These are phyloP conservation scores for Mallateleia sp. DNA, from an alignment of 2,888 invertebrate genomes.

Conservation along the genomic window DNA sequence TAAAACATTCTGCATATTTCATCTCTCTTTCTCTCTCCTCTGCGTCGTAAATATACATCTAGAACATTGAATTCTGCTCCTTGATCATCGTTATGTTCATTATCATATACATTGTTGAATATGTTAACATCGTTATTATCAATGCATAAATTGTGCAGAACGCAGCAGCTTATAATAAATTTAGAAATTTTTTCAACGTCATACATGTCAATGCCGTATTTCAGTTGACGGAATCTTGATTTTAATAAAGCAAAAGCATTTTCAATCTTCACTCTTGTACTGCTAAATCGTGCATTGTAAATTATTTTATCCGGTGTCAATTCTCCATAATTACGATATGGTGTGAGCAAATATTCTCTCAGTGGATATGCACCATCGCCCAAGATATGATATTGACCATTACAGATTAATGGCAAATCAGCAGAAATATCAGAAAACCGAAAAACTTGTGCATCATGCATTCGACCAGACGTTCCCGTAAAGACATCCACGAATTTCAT, in stretches of 20 bases:
- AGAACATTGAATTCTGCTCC: too few relatives aligned
- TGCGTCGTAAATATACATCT: too few relatives aligned
- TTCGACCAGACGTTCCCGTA: conserved; percentile 3
- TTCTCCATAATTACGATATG: conserved; percentile 3
- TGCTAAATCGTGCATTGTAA: not conserved
- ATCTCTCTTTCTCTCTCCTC: too few relatives aligned
- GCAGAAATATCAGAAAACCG: not conserved
- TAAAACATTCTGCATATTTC: too few relatives aligned
- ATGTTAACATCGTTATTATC: too few relatives aligned
- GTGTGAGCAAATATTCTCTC: not conserved
- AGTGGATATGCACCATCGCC: conserved; percentile 25
- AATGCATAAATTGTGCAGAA: too few relatives aligned
- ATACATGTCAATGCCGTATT: too few relatives aligned
- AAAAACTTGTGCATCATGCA: conserved; percentile 27
- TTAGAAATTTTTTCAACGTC: too few relatives aligned
- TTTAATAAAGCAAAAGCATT: conserved; percentile 15
- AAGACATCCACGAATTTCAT: conserved; percentile 12
- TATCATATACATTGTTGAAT: too few relatives aligned
- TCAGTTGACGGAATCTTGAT: not conserved
- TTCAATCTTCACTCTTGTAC: conserved; percentile 7
- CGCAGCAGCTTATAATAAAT: too few relatives aligned
- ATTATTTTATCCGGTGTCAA: not conserved
- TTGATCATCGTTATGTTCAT: too few relatives aligned
- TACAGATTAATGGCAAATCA: not conserved
- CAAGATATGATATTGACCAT: not conserved